phyloP scores from a whole-genome alignment of 2,797 vertebrate species.

The Chloroceryle inda region DNA sequence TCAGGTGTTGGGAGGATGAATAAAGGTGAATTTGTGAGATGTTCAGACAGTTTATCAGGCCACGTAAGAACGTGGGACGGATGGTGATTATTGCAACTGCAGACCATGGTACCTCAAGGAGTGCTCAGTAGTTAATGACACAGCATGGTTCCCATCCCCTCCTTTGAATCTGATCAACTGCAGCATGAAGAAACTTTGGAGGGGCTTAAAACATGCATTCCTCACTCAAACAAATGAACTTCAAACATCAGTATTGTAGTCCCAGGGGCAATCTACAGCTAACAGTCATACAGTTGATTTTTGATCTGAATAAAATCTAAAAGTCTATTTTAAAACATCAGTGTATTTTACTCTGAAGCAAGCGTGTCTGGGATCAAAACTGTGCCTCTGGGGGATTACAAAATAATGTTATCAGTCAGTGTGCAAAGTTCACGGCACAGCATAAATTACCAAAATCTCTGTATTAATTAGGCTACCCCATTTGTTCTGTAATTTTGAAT shows the following conservation, averaged over 20 bases:
- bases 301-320: neutral
- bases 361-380: neutral
- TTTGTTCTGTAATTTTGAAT: neutral
- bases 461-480: neutral
- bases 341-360: neutral
- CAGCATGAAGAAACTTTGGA: neutral
- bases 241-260: neutral
- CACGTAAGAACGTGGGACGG: neutral
- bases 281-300: neutral
- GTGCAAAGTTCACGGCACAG: neutral
- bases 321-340: neutral
- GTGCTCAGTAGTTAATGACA: neutral
- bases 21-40: neutral
- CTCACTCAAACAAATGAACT: neutral
- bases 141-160: neutral
- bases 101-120: neutral
- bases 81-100: neutral
- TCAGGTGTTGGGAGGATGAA: neutral
- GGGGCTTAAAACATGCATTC: neutral
- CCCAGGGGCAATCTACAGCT: neutral
- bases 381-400: neutral
- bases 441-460: neutral
- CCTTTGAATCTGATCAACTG: constrained; percentile 6
- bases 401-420: neutral
- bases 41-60: neutral